Conservation (phyloP, 2,113 vertebrate genomes). For the Baryphthengus martii region DNA sequence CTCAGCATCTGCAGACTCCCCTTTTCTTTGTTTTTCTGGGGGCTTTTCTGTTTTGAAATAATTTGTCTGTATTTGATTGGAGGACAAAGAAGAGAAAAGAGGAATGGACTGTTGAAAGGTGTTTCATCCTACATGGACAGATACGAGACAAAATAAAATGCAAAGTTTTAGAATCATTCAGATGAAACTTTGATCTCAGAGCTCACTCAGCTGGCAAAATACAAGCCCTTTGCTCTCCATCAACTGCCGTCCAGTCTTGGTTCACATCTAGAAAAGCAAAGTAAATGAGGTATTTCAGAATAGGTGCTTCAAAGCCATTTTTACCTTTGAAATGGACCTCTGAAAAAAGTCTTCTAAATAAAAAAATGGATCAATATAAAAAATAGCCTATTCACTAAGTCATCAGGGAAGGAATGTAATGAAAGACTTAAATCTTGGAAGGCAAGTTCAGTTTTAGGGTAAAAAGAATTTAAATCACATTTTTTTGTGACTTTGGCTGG, state of each 20-base stretch:
- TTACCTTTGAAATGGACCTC: not conserved
- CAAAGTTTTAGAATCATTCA: not conserved
- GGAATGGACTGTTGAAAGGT: not conserved
- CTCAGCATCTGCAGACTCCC: not conserved
- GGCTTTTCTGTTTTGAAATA: not conserved
- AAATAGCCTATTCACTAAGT: not conserved
- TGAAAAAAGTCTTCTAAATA: not conserved
- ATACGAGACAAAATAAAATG: not conserved
- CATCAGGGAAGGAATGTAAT: not conserved
- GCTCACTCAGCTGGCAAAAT: slow-evolving; percentile 1
- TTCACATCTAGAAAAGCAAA: not conserved
- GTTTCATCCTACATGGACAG: not conserved
- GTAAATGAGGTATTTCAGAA: not conserved
- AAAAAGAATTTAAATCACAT: not conserved
- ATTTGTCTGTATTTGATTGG: not conserved
- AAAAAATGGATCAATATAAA: not conserved
- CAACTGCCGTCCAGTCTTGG: not conserved
- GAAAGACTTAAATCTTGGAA: not conserved
- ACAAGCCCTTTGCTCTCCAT: not conserved
- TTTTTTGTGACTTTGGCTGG: not conserved
- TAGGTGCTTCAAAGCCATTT: not conserved
- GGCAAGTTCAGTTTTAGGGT: not conserved
- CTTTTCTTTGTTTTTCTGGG: not conserved
- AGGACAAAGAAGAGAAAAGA: not conserved
- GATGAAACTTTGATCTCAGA: not conserved